These are phyloP conservation scores for Corvus hawaiiensis DNA, from an alignment of 2,113 vertebrate genomes.

Conservation along the genomic window DNA sequence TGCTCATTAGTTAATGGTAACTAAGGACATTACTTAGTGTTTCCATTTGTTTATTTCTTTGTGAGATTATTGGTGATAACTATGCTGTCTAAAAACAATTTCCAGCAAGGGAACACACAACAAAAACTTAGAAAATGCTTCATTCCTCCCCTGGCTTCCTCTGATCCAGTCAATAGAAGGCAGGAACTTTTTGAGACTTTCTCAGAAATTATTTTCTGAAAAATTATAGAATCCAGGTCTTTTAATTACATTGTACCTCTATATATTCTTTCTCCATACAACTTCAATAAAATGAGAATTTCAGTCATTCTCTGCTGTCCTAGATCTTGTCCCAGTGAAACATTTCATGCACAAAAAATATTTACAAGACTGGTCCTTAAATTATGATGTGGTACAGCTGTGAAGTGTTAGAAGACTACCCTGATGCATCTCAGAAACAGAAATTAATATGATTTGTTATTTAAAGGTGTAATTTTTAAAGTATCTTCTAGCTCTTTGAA, in stretches of 20 bases:
- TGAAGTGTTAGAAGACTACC: neutral
- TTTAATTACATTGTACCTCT: neutral
- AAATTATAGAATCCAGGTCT: neutral
- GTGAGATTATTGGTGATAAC: neutral
- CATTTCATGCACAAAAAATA: neutral
- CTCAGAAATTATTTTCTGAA: neutral
- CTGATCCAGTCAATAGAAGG: neutral
- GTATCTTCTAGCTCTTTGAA: neutral
- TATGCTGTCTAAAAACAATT: neutral
- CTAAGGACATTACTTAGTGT: neutral
- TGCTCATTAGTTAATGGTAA: neutral
- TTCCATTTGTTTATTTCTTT: neutral
- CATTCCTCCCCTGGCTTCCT: neutral
- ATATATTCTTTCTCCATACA: neutral
- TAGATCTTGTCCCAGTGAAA: neutral
- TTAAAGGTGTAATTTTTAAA: neutral
- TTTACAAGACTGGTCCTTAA: neutral
- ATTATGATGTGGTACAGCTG: neutral
- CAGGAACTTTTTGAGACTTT: neutral
- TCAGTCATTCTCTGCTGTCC: neutral
- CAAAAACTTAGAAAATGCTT: neutral
- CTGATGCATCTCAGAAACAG: neutral
- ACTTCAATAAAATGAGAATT: neutral
- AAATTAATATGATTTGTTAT: neutral
- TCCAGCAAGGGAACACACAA: neutral